phyloP scores from a whole-genome alignment of 1,140 invertebrate genomes.

The Sitophilus oryzae region DNA sequence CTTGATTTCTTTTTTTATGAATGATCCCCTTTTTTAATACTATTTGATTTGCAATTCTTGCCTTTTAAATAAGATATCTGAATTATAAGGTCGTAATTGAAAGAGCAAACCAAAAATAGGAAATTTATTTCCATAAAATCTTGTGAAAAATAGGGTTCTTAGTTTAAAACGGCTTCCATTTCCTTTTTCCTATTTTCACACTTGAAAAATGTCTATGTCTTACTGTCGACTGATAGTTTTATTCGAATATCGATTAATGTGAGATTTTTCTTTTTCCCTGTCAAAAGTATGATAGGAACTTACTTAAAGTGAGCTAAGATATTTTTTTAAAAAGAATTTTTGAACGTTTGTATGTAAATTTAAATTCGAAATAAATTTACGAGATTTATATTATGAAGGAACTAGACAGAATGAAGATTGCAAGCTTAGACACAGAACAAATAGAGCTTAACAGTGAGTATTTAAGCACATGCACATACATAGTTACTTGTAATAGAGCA shows the following conservation, averaged over 20 bases:
- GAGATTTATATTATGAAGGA: no score
- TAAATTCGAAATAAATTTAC: no score
- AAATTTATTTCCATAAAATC: conserved; percentile 7
- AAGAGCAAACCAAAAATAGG: not conserved
- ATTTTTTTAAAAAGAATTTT: not conserved
- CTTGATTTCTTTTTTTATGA: no score
- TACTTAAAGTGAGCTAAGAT: conserved; percentile 15
- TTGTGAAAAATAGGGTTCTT: conserved; percentile 1
- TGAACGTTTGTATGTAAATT: no score
- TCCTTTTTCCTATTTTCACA: not conserved
- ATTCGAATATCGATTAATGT: not conserved
- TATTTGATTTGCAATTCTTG: no score
- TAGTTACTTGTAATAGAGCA: no score
- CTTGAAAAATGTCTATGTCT: not conserved
- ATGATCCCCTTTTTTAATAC: no score
- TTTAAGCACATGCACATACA: no score
- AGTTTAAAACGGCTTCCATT: not conserved
- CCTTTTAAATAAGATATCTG: not conserved
- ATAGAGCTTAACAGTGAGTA: no score
- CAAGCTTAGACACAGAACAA: no score
- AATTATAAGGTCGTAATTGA: not conserved
- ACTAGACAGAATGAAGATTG: no score
- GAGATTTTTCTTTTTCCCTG: not conserved
- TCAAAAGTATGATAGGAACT: no score
- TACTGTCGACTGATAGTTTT: not conserved